A percentile compares a stretch with the other conserved stretches of the same genome.
These are phyloP conservation scores for Diploptera punctata DNA, from an alignment of 2,888 invertebrate genomes.

Conservation along the genomic window DNA sequence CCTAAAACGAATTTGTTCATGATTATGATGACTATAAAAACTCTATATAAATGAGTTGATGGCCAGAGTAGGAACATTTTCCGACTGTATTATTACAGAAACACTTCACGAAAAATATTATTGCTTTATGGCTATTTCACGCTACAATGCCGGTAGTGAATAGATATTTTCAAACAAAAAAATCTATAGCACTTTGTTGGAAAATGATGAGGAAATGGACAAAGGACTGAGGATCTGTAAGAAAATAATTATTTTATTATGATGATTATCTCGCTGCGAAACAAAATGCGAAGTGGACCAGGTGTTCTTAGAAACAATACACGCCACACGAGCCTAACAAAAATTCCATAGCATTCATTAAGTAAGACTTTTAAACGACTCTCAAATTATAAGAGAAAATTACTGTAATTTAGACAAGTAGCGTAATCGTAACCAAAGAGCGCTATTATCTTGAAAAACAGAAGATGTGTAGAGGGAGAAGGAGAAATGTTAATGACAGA, in stretches of 20 bases:
- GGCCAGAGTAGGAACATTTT: too few species aligned
- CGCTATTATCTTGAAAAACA: conserved; percentile 23
- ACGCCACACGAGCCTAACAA: conserved; percentile 18
- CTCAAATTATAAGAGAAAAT: conserved; percentile 34
- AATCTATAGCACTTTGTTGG: too few species aligned
- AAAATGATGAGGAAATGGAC: background rate
- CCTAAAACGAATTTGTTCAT: too few species aligned
- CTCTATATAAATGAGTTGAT: too few species aligned
- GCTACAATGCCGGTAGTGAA: background rate
- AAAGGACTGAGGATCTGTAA: background rate
- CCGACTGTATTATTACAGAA: too few species aligned
- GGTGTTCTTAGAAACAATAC: conserved; percentile 11
- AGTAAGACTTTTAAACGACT: conserved; percentile 23
- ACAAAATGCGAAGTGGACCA: conserved; percentile 1
- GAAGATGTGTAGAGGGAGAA: conserved; percentile 7
- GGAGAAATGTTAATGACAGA: background rate
- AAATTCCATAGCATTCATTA: conserved; percentile 10
- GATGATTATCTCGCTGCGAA: background rate
- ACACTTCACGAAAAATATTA: too few species aligned
- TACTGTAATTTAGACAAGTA: conserved; percentile 21
- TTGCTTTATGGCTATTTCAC: background rate
- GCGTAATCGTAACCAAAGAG: conserved; percentile 31
- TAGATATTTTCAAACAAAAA: too few species aligned
- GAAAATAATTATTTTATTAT: background rate
- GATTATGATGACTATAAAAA: too few species aligned